Evolutionary conservation across 2,797 vertebrate species (phyloP), one percentile per base, ranked within the genome.

Genomic region (Propithecus perrieri): DNA sequence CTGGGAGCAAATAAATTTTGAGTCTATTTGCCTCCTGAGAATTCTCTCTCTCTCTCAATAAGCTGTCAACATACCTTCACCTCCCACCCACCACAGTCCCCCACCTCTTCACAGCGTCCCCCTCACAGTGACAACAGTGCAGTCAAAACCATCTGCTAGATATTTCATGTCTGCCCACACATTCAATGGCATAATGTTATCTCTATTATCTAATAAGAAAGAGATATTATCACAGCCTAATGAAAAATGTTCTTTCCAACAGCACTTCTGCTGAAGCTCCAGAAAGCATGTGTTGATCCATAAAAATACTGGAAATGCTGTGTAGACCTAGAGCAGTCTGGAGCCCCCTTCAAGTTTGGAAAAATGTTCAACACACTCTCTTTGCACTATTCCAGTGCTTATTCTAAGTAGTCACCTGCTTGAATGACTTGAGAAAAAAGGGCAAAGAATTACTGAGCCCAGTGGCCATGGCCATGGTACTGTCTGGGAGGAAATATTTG

Each of bases 71-170:
- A 91, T 30, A 33, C 30, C 41, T 90, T 91, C 74, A 67, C 86
- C 86, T 96, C 74, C 61, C 63, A 86, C 92, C 50, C 30, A 76
- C 55, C 26, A 61, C 18, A 28, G 33, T 85, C 35, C 48, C 11
- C 48, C 26, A 59, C 26, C 48, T 78, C 86, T 92, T 95, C 69
- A 72, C 35, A 85, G 43, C 61, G 69, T 55, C 38, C 53, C 78
- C 35, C 46, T 28, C 55, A 81, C 2, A 10, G 33, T 69, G 89
- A 96, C 67, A 94, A 63, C 61, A 79, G 61, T 55, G 85, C 33
- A 87, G 30, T 67, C 48, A 85, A 85, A 93, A 93, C 87, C 86
- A 95, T 89, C 83, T 94, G 79, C 86, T 93, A 43, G 30, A 71
- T 55, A 30, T 91, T 91, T 91, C 22, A 13, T n/a, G 24, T 89